These are phyloP conservation scores for Carcinoscorpius rotundicauda DNA, from an alignment of 1,140 invertebrate genomes.

Conservation along the genomic window DNA sequence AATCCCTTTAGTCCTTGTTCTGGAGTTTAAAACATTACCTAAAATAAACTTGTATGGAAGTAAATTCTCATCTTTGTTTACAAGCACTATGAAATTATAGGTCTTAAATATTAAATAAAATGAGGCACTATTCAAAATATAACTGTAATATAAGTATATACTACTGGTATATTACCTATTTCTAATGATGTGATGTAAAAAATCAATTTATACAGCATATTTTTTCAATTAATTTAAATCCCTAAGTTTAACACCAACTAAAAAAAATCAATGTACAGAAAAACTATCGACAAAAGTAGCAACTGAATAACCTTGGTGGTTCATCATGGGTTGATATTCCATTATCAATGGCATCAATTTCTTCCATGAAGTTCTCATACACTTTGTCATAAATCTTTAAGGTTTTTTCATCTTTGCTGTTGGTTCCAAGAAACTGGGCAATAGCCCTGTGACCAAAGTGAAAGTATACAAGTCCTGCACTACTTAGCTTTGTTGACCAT, in stretches of 20 bases:
- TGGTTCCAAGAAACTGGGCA: slow-evolving; percentile 31
- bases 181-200: slow-evolving; percentile 11
- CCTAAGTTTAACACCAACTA: neutral
- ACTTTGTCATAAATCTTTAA: slow-evolving; percentile 62
- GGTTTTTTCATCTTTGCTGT: slow-evolving; percentile 27
- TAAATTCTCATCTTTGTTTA: too few species aligned
- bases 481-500: slow-evolving; percentile 66
- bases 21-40: too few species aligned
- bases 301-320: slow-evolving; percentile 42
- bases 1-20: too few species aligned
- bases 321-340: slow-evolving; percentile 67
- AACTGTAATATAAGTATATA: neutral
- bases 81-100: too few species aligned
- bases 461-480: slow-evolving; percentile 85
- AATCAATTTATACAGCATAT: slow-evolving; percentile 10
- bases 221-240: neutral
- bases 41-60: too few species aligned
- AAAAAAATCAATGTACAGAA: neutral
- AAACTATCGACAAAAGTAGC: slow-evolving; percentile 5
- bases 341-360: slow-evolving; percentile 95
- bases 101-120: too few species aligned
- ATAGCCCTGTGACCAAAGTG: slow-evolving; percentile 80
- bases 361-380: slow-evolving; percentile 81
- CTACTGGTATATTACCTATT: slow-evolving; percentile 12
- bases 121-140: too few species aligned